Base-by-base conservation (phyloP, 2,888 invertebrate species). In the Lutraria lutraria region DNA sequence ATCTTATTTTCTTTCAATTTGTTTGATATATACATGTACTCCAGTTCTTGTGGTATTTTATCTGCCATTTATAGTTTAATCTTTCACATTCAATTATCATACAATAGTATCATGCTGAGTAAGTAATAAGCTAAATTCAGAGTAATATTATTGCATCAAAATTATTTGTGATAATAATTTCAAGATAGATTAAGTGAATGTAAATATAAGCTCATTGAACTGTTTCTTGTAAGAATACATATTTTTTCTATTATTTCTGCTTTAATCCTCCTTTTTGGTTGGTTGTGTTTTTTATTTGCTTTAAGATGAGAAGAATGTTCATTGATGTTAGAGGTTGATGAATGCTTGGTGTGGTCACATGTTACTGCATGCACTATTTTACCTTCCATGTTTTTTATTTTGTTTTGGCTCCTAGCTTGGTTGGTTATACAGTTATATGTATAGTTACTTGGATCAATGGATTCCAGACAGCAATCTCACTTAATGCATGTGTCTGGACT, bases 401-500 rank as follows among this genome's bases (percentile, higher is more conserved):
- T 19, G 19, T 60, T 60, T n/a, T 25, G 63, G 63, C 63, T 68
- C 63, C 12, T 25, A n/a, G 63, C 25, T 68, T 12, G 63, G 63
- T 25, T 68, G 63, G n/a, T 68, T 25, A 21, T 63, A 25, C 25
- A 63, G 63, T 68, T 68, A 25, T 68, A 12, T 68, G n/a, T 68
- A 25, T 25, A 25, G 63, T 0, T n/a, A 68, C 4, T 25, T 25
- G 43, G 25, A 68, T 68, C 63, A 68, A 68, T 68, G 25, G 25
- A 68, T 68, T 31, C 31, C 76, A 8, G 12, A 31, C 31, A 34
- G 31, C 76, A 76, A 76, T 76, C 76, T 31, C 29, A 25, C 31
- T 76, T 34, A 16, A 76, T 31, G 34, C 56, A 56, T 68, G 76
- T 31, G 31, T 76, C 76, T 76, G 76, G 76, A 31, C 25, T 76